Evolutionary conservation across 2,888 invertebrate species (phyloP), one percentile per base, ranked within the genome.

Genomic region (Meteorus cinctellus): DNA sequence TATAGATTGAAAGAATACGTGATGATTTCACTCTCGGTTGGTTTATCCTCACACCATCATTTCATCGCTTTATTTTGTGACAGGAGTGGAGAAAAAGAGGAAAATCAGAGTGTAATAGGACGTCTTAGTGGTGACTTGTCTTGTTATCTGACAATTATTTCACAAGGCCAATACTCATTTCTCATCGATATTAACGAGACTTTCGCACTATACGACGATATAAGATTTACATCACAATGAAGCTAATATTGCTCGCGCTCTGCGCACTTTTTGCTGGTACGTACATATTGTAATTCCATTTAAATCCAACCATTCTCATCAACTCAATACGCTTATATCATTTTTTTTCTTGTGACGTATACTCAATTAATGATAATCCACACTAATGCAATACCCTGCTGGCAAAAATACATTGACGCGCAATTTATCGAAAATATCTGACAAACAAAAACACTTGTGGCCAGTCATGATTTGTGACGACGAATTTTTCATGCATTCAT

Each of bases 221-320:
- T 31, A 24, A 24, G 27, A 55, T 29, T n/a, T 4, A 55, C 19
- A 2, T 8, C 77, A 89, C 84, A 78, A 91, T 91, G 91, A 89
- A 87, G 82, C 79, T 82, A 80, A 81, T 84, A 51, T 79, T 87
- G 76, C 80, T 88, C 84, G 90, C 90, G 89, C 86, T 91, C 51
- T 85, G 90, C 89, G 90, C 90, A 87, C 83, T 90, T 81, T 80
- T 91, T 80, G 89, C 89, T 86, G 90, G 91, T 91, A 84, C 90
- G 90, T 86, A 72, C 69, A 16, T 78, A 69, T 55, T 34, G 67
- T 73, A 69, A 41, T 69, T 31, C 27, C 8, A 41, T 60, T 62
- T n/a, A 55, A 36, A 24, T 34, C n/a, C 45, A 70, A 72, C 48
- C 73, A 78, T 79, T 77, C 74, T 75, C 65, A 74, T 75, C 65